phyloP scores from a whole-genome alignment of 2,797 vertebrate genomes.

The Gorsachius magnificus region DNA sequence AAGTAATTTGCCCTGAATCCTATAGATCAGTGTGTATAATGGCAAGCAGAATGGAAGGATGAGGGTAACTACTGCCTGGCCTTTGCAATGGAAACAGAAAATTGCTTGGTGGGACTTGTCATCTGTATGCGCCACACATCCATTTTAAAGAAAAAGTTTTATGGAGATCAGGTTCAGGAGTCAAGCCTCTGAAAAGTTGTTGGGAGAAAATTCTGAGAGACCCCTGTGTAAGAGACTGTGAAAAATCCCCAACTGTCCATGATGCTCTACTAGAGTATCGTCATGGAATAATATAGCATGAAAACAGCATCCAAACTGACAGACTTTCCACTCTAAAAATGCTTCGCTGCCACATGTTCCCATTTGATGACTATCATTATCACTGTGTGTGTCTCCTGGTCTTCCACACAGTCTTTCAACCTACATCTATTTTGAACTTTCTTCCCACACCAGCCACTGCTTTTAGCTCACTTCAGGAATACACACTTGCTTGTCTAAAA shows the following conservation, averaged over 20 bases:
- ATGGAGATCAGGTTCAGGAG: background rate
- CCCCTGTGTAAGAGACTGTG: background rate
- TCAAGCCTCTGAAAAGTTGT: background rate
- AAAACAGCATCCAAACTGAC: background rate
- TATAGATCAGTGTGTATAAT: background rate
- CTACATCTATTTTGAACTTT: conserved; percentile 17
- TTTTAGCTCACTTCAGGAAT: conserved; percentile 53
- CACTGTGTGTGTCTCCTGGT: background rate
- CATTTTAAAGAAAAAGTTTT: background rate
- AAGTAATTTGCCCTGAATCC: background rate
- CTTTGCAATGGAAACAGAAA: background rate
- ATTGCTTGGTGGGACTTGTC: background rate
- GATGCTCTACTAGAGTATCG: background rate
- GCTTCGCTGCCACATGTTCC: background rate
- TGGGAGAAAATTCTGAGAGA: background rate
- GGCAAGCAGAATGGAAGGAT: background rate
- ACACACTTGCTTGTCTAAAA: background rate
- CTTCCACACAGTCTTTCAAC: conserved; percentile 4
- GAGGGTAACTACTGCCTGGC: background rate
- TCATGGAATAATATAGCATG: background rate
- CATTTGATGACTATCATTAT: conserved; percentile 36
- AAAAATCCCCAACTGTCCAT: background rate
- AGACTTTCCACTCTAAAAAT: conserved; percentile 12
- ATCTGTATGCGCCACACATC: rapidly evolving
- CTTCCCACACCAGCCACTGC: conserved; percentile 35